Conservation (phyloP, 2,888 invertebrate species). For the Osmoderma eremita region DNA sequence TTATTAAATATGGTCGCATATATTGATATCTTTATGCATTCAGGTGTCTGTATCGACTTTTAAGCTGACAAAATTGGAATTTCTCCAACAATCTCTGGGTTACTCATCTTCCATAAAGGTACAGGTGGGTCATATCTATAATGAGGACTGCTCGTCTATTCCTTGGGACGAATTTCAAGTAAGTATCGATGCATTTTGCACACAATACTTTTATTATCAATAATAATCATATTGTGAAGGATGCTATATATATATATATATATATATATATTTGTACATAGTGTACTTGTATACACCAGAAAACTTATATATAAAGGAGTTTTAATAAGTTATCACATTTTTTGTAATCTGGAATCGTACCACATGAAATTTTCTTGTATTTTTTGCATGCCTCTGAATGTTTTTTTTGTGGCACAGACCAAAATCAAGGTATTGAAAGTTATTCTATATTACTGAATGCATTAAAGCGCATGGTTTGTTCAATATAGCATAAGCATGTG, state of each 20-base stretch:
- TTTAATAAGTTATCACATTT: slow-evolving; percentile 38
- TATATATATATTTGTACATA: slow-evolving; percentile 24
- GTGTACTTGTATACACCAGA: slow-evolving; percentile 23
- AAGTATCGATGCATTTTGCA: slow-evolving; percentile 47
- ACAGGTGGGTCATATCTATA: slow-evolving; percentile 76
- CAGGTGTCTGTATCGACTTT: slow-evolving; percentile 70
- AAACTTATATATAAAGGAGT: slow-evolving; percentile 20
- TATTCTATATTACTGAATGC: slow-evolving; percentile 56
- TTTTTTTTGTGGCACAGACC: slow-evolving; percentile 78
- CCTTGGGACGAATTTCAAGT: slow-evolving; percentile 97
- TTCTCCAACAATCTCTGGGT: slow-evolving; percentile 77
- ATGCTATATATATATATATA: slow-evolving; percentile 15
- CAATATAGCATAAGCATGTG: slow-evolving; percentile 1
- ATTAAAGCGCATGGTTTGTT: slow-evolving; percentile 29
- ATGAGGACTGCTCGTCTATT: slow-evolving; percentile 87
- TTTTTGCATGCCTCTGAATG: slow-evolving; percentile 76
- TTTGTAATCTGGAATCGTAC: slow-evolving; percentile 47
- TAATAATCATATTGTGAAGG: slow-evolving; percentile 16
- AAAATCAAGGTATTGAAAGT: slow-evolving; percentile 72
- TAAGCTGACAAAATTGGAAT: slow-evolving; percentile 79
- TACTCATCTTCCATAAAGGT: slow-evolving; percentile 74
- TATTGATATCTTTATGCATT: slow-evolving; percentile 32
- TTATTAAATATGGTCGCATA: neutral
- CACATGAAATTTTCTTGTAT: slow-evolving; percentile 59
- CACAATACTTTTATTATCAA: neutral